Conservation (phyloP, 1,140 invertebrate species). For the Diachasma alloeum region DNA sequence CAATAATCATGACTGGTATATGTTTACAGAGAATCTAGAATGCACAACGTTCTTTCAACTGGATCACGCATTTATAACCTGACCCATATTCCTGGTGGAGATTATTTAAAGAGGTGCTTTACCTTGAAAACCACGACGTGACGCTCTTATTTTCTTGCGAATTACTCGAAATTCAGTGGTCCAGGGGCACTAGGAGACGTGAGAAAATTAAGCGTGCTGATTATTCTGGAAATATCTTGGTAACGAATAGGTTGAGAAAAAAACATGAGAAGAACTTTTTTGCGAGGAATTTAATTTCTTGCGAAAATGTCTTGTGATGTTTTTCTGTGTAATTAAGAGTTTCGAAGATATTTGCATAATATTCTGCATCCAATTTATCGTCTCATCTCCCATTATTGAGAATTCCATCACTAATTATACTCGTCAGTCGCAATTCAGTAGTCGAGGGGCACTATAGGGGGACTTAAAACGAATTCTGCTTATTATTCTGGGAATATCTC, state of each 20-base stretch:
- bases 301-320: too few relatives aligned
- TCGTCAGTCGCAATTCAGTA: too few relatives aligned
- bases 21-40: background rate
- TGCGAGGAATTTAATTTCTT: too few relatives aligned
- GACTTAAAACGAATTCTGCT: too few relatives aligned
- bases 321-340: too few relatives aligned
- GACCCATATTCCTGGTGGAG: conserved; percentile 42
- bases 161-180: background rate
- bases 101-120: conserved; percentile 46
- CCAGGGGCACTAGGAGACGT: background rate
- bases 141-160: conserved; percentile 22
- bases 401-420: too few relatives aligned
- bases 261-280: too few relatives aligned
- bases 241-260: background rate
- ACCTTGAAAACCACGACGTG: conserved; percentile 18
- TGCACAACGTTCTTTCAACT: conserved; percentile 27
- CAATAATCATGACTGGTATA: background rate
- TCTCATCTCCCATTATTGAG: too few relatives aligned
- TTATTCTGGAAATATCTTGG: background rate
- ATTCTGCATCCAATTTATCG: too few relatives aligned
- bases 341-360: too few relatives aligned
- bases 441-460: too few relatives aligned
- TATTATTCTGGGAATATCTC: too few relatives aligned
- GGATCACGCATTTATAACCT: conserved; percentile 53
- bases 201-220: background rate